Percentiles rank a stretch among this genome's conserved stretches.
Evolutionary conservation across 64 coral and sea anemone species (phyloP).

Genomic region (Astreopora myriophthalma): DNA sequence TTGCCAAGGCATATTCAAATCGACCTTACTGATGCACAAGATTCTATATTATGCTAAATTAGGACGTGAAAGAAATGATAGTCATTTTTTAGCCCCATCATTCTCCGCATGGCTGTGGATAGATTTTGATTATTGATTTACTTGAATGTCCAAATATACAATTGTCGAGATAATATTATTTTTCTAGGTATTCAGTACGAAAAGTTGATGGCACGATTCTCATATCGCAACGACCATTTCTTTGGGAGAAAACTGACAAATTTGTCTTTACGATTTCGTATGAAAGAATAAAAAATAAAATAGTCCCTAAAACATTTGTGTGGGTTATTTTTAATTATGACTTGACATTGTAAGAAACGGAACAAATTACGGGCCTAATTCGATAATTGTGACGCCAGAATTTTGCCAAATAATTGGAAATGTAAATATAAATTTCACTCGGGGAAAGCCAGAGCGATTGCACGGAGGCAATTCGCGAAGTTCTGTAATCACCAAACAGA

Average conservation of each 20-base stretch:
- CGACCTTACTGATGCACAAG: background rate
- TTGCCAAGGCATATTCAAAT: background rate
- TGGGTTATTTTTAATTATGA: too few relatives aligned
- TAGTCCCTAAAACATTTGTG: too few relatives aligned
- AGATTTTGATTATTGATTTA: background rate
- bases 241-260: background rate
- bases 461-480: background rate
- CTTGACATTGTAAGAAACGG: background rate
- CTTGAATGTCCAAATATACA: background rate
- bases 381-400: background rate
- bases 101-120: background rate
- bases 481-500: too few relatives aligned
- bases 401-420: background rate
- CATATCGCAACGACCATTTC: background rate
- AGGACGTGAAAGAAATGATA: background rate
- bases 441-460: background rate
- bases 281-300: too few relatives aligned
- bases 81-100: background rate
- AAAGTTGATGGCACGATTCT: background rate
- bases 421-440: background rate
- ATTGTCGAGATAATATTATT: background rate
- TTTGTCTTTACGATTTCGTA: too few relatives aligned
- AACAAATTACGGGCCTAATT: background rate
- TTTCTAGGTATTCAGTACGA: too few relatives aligned
- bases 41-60: background rate